These are phyloP conservation scores for Aphidoletes aphidimyza DNA, from an alignment of 2,888 invertebrate species.

Conservation along the genomic window DNA sequence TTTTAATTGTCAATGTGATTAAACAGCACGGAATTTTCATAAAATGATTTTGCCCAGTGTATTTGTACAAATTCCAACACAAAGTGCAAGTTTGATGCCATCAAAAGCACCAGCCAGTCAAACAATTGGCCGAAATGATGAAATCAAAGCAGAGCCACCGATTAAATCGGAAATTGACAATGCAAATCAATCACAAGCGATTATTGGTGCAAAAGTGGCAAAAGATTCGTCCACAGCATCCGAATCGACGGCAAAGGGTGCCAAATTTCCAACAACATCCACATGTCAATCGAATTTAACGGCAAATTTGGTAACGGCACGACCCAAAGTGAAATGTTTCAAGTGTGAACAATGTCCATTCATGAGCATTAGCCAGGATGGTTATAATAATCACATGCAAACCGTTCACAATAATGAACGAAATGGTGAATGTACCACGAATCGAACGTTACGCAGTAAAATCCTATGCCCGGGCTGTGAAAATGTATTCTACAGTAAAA, in stretches of 20 bases:
- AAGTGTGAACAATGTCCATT: constrained; percentile 64
- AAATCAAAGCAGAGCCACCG: constrained; percentile 65
- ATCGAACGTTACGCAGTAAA: constrained; percentile 59
- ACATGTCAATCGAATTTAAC: constrained; percentile 23
- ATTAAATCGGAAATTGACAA: constrained; percentile 64
- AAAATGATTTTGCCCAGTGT: constrained; percentile 54
- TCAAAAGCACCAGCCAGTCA: background rate
- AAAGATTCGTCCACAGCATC: constrained; percentile 58
- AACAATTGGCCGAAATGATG: constrained; percentile 58
- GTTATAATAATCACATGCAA: constrained; percentile 59
- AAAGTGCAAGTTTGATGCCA: constrained; percentile 55
- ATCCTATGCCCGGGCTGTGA: constrained; percentile 74
- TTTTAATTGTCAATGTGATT: too few relatives aligned
- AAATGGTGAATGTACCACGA: background rate
- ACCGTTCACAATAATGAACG: constrained; percentile 55
- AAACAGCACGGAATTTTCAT: too few relatives aligned
- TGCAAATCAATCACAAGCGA: constrained; percentile 60
- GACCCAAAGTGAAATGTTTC: constrained; percentile 57
- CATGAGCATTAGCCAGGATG: constrained; percentile 61
- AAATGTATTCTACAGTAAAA: constrained; percentile 73
- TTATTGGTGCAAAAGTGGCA: constrained; percentile 53
- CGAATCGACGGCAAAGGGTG: constrained; percentile 56
- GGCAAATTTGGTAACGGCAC: constrained; percentile 56
- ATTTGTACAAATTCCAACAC: constrained; percentile 61
- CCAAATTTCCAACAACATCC: background rate